Percentiles rank a stretch among this genome's conserved stretches.
These are phyloP conservation scores for Acromyrmex echinatior DNA, from an alignment of 1,140 invertebrate genomes.

Conservation along the genomic window DNA sequence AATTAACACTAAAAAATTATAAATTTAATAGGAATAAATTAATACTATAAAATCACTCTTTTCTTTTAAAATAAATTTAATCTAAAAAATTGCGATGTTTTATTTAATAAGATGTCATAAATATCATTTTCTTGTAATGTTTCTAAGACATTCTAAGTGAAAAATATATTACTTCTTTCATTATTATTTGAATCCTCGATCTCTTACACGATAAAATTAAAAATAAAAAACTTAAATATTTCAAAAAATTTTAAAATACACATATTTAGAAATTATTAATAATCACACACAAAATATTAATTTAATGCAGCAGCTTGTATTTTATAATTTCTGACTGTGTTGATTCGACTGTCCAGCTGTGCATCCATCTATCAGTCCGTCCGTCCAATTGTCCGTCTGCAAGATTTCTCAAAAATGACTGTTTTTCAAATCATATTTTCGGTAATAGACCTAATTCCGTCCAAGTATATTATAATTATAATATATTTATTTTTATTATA, in stretches of 20 bases:
- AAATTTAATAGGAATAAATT: no score
- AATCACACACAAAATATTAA: neutral
- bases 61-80: neutral
- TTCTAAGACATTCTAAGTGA: neutral
- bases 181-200: neutral
- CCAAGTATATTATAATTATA: neutral
- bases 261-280: neutral
- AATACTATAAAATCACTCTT: no score
- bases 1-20: no score
- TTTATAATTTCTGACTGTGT: no score
- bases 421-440: no score
- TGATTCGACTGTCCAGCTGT: no score
- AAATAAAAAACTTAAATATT: neutral
- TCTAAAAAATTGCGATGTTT: neutral
- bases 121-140: neutral
- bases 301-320: neutral
- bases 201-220: neutral
- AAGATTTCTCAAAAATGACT: no score
- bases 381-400: no score
- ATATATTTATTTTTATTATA: neutral
- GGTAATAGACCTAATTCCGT: no score
- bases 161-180: neutral
- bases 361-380: no score
- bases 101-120: neutral
- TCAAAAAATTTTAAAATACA: neutral